Evolutionary conservation across 2,113 vertebrate species (phyloP), one percentile per base, ranked within the genome.

Genomic region (Empidonax traillii): DNA sequence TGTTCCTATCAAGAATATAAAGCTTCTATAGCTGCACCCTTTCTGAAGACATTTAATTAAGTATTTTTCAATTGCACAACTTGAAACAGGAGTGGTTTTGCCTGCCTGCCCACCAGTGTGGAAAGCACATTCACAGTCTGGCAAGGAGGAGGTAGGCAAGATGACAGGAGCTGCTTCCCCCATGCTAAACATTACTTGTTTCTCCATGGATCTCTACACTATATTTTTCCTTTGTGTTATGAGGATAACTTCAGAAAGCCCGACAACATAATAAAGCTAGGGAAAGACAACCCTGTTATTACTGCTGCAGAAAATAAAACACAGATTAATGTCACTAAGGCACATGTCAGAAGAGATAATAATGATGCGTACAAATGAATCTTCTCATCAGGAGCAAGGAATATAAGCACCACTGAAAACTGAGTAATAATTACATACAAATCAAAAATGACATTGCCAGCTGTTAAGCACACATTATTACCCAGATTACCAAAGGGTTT

Each of bases 391-490:
- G 80, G 89, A 97, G 95, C 94, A 96, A 97, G 91, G 95, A 97
- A 90, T 88, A 86, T 92, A 98, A 97, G 96, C 91, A 95, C 84
- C 94, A 97, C 94, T 49, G 79, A 97, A 94, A 97, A 95, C 77
- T 55, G 96, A 94, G 62, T 94, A 98, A 97, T 98, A 98, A 98
- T 98, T 98, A 97, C 76, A 97, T 49, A 98, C 94, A 96, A 96
- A 97, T 98, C 96, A 97, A 93, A 95, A 97, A 93, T 65, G 87
- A 97, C 97, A 98, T 17, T 83, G 92, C 97, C 98, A 96, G 97
- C 97, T 98, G 96, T 97, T 97, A 97, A 96, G 95, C 78, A 49
- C 63, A 53, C 74, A 97, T 97, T 98, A 97, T 88, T 82, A 62
- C 89, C 94, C 89, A 75, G 86, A 94, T 81, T 97, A 97, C 95